Conservation (phyloP, 2,888 invertebrate species). For the Teinopalpus imperialis region DNA sequence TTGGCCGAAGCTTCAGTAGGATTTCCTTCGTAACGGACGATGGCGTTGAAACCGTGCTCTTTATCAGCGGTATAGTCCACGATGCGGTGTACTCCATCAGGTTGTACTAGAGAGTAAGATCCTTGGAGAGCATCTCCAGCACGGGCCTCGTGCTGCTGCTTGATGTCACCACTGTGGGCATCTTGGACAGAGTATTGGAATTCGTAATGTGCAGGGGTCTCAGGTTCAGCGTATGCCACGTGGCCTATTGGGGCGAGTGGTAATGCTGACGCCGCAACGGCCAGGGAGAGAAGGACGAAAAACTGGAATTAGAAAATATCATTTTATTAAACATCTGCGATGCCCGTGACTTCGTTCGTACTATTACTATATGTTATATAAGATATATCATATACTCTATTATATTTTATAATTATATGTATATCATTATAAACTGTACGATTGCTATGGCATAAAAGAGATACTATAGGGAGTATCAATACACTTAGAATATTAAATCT, state of each 20-base stretch:
- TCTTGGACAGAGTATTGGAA: conserved; percentile 72
- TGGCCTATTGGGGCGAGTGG: conserved; percentile 45
- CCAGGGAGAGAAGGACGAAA: conserved; percentile 54
- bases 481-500: too few species aligned
- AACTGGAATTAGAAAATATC: conserved; percentile 40
- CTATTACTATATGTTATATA: too few species aligned
- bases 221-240: conserved; percentile 55
- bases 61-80: conserved; percentile 71
- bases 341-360: too few species aligned
- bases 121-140: conserved; percentile 67
- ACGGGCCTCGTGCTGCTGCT: conserved; percentile 70
- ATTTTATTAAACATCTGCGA: too few species aligned
- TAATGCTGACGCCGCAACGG: conserved; percentile 38
- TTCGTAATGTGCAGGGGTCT: conserved; percentile 66
- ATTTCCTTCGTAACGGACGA: conserved; percentile 68
- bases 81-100: conserved; percentile 68
- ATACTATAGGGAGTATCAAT: too few species aligned
- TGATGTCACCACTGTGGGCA: conserved; percentile 66
- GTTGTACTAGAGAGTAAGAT: conserved; percentile 72
- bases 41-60: conserved; percentile 68
- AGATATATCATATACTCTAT: too few species aligned
- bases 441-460: too few species aligned
- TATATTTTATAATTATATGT: too few species aligned
- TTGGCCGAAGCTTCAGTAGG: conserved; percentile 41
- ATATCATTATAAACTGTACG: too few species aligned